A percentile compares a stretch with the other conserved stretches of the same genome.
Evolutionary conservation across 2,888 invertebrate genomes (phyloP).

Genomic region (Amiota communis): DNA sequence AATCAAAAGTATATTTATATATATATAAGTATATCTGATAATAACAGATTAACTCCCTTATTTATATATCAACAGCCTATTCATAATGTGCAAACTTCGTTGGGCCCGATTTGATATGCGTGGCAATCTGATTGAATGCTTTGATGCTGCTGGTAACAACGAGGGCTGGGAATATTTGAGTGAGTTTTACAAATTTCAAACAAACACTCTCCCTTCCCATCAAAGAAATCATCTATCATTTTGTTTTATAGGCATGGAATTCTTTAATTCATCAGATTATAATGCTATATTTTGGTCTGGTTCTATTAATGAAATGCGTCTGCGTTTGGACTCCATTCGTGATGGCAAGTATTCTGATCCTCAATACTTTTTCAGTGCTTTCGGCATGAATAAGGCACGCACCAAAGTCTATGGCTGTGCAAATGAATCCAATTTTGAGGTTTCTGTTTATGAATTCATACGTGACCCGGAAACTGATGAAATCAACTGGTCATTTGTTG

Average conservation of each 20-base stretch:
- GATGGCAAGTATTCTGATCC: conserved; percentile 52
- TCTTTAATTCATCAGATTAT: conserved; percentile 80
- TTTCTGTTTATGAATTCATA: conserved; percentile 65
- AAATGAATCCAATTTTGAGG: conserved; percentile 78
- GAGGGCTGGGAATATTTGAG: conserved; percentile 83
- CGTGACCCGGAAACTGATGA: conserved; percentile 53
- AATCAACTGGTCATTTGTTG: conserved; percentile 77
- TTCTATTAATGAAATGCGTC: conserved; percentile 82
- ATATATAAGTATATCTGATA: background rate
- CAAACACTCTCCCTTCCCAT: no score
- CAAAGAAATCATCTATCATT: background rate
- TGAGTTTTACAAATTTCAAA: conserved; percentile 71
- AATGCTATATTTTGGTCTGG: conserved; percentile 87
- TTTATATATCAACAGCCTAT: conserved; percentile 73
- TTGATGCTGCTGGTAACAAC: conserved; percentile 77
- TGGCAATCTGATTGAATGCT: conserved; percentile 79
- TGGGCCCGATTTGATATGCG: conserved; percentile 87
- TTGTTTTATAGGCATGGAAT: conserved; percentile 78
- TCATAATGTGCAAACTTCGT: conserved; percentile 83
- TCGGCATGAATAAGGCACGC: conserved; percentile 81
- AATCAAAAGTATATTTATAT: conserved; percentile 75
- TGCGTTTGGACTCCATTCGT: conserved; percentile 79
- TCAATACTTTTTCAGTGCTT: conserved; percentile 74
- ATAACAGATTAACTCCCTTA: background rate
- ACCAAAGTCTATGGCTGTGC: conserved; percentile 81